Conservation (phyloP, 2,113 vertebrate genomes). For the Artemisiospiza belli region DNA sequence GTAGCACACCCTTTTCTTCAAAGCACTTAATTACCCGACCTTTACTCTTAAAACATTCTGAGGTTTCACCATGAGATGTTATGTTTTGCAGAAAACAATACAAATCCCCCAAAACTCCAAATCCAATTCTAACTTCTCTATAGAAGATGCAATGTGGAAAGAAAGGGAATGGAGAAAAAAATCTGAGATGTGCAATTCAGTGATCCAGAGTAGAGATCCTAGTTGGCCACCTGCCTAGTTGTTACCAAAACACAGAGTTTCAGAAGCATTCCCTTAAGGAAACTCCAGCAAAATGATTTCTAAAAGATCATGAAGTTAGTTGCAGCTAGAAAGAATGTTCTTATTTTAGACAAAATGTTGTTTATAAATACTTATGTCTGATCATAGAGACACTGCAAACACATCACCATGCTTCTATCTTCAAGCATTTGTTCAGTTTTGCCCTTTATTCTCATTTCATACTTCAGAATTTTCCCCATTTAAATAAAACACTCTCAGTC, state of each 20-base stretch:
- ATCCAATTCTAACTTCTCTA: not conserved
- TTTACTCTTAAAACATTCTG: not conserved
- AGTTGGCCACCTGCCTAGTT: not conserved
- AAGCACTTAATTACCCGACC: not conserved
- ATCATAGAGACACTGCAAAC: not conserved
- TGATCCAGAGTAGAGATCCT: not conserved
- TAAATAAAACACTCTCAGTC: not conserved
- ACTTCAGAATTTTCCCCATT: not conserved
- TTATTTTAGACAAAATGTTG: not conserved
- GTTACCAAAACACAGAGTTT: constrained; percentile 17
- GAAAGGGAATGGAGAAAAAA: not conserved
- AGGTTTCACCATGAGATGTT: not conserved
- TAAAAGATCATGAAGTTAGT: not conserved
- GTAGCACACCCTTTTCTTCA: not conserved
- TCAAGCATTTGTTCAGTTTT: not conserved
- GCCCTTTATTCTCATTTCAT: not conserved
- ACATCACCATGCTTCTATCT: not conserved
- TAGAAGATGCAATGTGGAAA: not conserved
- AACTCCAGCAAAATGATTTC: not conserved
- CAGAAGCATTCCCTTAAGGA: not conserved
- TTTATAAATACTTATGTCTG: not conserved
- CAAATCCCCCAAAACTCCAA: not conserved
- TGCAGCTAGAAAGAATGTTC: not conserved
- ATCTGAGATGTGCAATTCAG: not conserved
- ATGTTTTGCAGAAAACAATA: not conserved